Conservation (phyloP, 2,888 invertebrate genomes). For the Archips crataeganus region DNA sequence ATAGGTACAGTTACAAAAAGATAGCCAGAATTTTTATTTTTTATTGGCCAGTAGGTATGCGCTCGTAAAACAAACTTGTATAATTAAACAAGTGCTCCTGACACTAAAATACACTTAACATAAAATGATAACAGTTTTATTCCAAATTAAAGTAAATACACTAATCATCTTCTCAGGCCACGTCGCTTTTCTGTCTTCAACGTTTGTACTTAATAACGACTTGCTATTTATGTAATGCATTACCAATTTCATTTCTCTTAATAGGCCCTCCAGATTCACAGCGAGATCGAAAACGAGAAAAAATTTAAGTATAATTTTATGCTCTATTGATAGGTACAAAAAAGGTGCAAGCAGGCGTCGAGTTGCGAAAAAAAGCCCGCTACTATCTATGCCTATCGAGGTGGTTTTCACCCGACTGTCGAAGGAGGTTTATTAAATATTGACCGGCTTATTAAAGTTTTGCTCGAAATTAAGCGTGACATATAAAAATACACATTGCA, state of each 20-base stretch:
- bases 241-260: not conserved
- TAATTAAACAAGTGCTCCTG: not conserved
- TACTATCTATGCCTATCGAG: too few species aligned
- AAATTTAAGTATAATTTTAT: too few species aligned
- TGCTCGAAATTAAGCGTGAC: too few species aligned
- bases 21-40: not conserved
- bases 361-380: too few species aligned
- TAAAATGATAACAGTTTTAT: constrained; percentile 4
- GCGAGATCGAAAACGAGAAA: not conserved
- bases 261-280: not conserved
- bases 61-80: constrained; percentile 6
- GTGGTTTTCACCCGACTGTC: too few species aligned
- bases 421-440: too few species aligned
- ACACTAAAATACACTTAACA: constrained; percentile 8
- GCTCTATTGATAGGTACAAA: too few species aligned
- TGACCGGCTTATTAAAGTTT: too few species aligned
- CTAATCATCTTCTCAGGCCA: not conserved
- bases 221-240: not conserved
- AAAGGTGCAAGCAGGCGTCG: too few species aligned
- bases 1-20: not conserved
- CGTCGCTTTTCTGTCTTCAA: not conserved
- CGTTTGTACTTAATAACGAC: not conserved
- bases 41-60: not conserved
- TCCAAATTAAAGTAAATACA: not conserved
- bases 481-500: too few species aligned